phyloP scores from a whole-genome alignment of 2,797 vertebrate genomes.

The Lagocephalus sceleratus region DNA sequence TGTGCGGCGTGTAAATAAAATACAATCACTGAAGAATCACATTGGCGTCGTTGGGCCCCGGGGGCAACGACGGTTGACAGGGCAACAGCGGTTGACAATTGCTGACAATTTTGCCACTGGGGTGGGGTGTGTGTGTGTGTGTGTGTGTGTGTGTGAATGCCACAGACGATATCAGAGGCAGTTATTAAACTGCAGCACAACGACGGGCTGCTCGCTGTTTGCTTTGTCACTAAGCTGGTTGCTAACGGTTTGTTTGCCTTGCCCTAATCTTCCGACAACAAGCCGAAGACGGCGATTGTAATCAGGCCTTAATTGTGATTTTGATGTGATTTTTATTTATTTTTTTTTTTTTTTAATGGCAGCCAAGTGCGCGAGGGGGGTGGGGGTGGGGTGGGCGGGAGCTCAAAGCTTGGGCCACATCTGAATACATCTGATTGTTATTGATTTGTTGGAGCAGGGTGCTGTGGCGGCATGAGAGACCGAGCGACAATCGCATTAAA shows the following conservation, averaged over 20 bases:
- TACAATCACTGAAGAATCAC: slow-evolving; percentile 19
- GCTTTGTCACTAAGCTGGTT: slow-evolving; percentile 47
- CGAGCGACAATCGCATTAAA: slow-evolving; percentile 3
- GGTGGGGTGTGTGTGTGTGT: not conserved
- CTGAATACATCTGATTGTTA: slow-evolving; percentile 44
- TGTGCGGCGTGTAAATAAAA: slow-evolving; percentile 28
- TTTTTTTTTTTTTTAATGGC: not conserved
- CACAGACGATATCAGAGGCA: slow-evolving; percentile 17
- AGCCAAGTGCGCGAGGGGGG: not conserved
- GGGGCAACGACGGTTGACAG: slow-evolving; percentile 8
- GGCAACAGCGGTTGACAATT: slow-evolving; percentile 16
- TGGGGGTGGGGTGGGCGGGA: no score
- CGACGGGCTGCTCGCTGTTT: slow-evolving; percentile 40
- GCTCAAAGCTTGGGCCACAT: slow-evolving; percentile 26
- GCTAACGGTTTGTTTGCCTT: slow-evolving; percentile 44
- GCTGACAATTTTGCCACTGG: slow-evolving; percentile 13
- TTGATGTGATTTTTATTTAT: slow-evolving; percentile 44
- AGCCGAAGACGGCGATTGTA: slow-evolving; percentile 37
- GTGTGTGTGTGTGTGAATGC: slow-evolving; percentile 7
- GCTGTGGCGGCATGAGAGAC: slow-evolving; percentile 26
- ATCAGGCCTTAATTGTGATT: slow-evolving; percentile 54
- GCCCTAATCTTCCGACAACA: slow-evolving; percentile 46
- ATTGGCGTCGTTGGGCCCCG: not conserved
- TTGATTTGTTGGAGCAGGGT: slow-evolving; percentile 45
- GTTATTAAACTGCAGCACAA: slow-evolving; percentile 42